phyloP scores from a whole-genome alignment of 2,113 vertebrate genomes.

The Hippocampus guttulatus region DNA sequence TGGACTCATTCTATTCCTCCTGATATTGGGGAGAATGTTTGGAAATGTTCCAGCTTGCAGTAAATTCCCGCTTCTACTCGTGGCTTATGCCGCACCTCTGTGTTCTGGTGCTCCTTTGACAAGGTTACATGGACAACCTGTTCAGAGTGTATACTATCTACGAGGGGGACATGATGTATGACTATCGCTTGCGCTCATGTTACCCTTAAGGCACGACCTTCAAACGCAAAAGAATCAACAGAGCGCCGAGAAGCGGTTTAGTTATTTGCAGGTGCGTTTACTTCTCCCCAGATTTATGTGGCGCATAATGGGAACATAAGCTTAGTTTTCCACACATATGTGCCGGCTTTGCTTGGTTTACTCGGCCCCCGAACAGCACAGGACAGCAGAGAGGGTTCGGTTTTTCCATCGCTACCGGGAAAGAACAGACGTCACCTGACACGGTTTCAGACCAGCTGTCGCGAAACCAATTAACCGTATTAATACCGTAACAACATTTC shows the following conservation, averaged over 20 bases:
- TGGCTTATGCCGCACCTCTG: slow-evolving; percentile 22
- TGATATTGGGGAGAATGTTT: not conserved
- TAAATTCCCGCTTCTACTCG: slow-evolving; percentile 21
- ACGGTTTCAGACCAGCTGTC: no score
- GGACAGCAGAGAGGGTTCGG: not conserved
- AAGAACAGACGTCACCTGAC: not conserved
- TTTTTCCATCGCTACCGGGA: not conserved
- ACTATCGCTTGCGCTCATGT: slow-evolving; percentile 13
- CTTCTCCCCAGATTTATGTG: slow-evolving; percentile 8
- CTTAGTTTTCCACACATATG: not conserved
- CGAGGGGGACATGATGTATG: slow-evolving; percentile 23
- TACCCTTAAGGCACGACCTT: slow-evolving; percentile 41
- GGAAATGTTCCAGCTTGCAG: not conserved
- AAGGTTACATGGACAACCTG: slow-evolving; percentile 34
- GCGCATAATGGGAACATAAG: slow-evolving; percentile 2
- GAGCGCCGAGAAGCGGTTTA: slow-evolving; percentile 6
- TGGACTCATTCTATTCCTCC: no score
- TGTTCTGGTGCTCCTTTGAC: slow-evolving; percentile 23
- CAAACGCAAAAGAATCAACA: slow-evolving; percentile 23
- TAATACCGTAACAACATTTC: not conserved
- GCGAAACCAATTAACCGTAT: not conserved
- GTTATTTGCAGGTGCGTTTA: slow-evolving; percentile 8
- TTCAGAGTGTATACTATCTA: slow-evolving; percentile 20
- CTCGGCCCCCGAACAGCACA: not conserved
- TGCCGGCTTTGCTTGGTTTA: not conserved